phyloP scores from a whole-genome alignment of 2,113 vertebrate genomes.

The Phyllopteryx taeniolatus region DNA sequence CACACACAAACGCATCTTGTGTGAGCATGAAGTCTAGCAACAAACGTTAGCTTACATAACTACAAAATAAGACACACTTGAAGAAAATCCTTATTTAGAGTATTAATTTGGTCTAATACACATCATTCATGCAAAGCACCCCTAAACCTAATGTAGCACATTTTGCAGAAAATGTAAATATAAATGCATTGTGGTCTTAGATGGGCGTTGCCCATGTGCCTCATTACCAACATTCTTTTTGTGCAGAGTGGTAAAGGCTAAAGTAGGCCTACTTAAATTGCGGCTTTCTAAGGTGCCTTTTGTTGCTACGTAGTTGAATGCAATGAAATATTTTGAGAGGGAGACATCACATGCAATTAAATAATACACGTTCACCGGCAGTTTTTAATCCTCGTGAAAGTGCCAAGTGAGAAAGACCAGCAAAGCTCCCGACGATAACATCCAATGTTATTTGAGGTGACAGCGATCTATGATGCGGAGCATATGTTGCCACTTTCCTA shows the following conservation, averaged over 20 bases:
- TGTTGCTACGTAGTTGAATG: neutral
- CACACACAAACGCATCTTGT: slow-evolving; percentile 10
- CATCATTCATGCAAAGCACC: neutral
- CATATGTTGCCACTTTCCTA: slow-evolving; percentile 50
- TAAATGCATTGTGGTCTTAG: slow-evolving; percentile 19
- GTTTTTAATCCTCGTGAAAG: neutral
- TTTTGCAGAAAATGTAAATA: neutral
- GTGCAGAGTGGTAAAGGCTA: neutral
- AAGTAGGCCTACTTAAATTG: neutral
- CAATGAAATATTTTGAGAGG: neutral
- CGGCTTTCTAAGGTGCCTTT: neutral
- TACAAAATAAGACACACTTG: neutral
- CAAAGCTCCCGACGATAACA: slow-evolving; percentile 12
- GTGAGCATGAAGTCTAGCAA: neutral
- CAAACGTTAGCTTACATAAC: neutral
- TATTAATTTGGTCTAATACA: neutral
- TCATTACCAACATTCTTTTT: slow-evolving; percentile 33
- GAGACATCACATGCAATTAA: neutral
- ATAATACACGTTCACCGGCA: neutral
- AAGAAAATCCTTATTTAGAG: neutral
- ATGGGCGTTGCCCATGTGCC: slow-evolving; percentile 37
- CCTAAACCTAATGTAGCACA: neutral
- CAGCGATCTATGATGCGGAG: slow-evolving; percentile 1
- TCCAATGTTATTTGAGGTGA: slow-evolving; percentile 30
- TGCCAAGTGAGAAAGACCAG: slow-evolving; percentile 4